Evolutionary conservation across 35 echinoderm and acorn worm species (phyloP).

Genomic region (Apostichopus parvimensis): DNA sequence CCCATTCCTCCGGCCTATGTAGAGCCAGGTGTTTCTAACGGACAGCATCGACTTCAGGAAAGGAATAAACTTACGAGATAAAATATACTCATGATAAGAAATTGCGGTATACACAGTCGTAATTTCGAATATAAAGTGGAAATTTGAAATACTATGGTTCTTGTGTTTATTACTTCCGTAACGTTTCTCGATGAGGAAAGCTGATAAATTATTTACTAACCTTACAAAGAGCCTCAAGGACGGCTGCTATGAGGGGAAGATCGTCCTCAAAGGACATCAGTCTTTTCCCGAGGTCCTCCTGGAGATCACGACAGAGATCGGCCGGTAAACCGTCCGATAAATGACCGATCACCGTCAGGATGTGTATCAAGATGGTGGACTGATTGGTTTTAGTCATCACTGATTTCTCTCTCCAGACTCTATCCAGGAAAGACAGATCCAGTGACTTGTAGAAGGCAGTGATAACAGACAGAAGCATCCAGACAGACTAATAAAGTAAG

Average conservation of each 20-base stretch:
- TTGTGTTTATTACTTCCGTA: too few species aligned
- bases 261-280: constrained; percentile 59
- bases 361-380: constrained; percentile 30
- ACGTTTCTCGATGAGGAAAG: too few species aligned
- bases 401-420: constrained; percentile 62
- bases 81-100: too few species aligned
- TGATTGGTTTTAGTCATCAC: neutral
- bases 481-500: constrained; percentile 61
- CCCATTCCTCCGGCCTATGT: too few species aligned
- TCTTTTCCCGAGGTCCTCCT: constrained; percentile 55
- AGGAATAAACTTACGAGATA: too few species aligned
- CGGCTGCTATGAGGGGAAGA: constrained; percentile 68
- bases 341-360: constrained; percentile 76
- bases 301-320: constrained; percentile 30
- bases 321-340: constrained; percentile 49
- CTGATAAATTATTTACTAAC: constrained; percentile 1
- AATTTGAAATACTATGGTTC: too few species aligned
- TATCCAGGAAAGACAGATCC: constrained; percentile 55
- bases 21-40: too few species aligned
- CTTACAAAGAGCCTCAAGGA: constrained; percentile 77
- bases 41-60: too few species aligned
- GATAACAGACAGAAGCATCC: constrained; percentile 83
- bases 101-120: too few species aligned
- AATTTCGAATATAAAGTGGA: too few species aligned
- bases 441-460: constrained; percentile 61